Evolutionary conservation across 2,797 vertebrate genomes (phyloP), one percentile per base, ranked within the genome.

Genomic region (Distichodus sexfasciatus): DNA sequence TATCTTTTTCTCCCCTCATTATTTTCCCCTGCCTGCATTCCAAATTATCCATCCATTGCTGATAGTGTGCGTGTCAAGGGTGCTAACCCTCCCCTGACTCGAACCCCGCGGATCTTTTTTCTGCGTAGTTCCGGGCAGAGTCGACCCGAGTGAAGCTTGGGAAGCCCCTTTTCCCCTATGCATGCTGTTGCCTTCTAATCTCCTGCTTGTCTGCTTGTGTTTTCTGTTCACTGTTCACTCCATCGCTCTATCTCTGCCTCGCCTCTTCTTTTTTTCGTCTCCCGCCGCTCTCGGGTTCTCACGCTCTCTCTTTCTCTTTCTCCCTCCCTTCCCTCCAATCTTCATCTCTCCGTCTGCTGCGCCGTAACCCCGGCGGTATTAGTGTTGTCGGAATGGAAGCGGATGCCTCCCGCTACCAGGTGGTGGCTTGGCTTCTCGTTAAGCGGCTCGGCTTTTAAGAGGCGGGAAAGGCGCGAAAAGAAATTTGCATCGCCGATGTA

Each of bases 241-340:
- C n/a, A n/a, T 26, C 31, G 35, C 9, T 57, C 36, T 67, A 66
- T 66, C 47, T 72, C 29, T 40, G 59, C 80, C 78, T 84, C n/a
- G n/a, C n/a, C n/a, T 62, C 2, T 17, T 10, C 35, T 41, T 31
- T 6, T 24, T 12, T 63, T 21, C 48, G 12, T 48, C 35, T 43
- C 24, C 54, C 41, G 54, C 24, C 76, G 81, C 77, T 54, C 80
- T 79, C 19, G 24, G 26, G 28, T 28, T 47, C 11, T 15, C 17
- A 68, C 69, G 33, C 2, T 75, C 63, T 81, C 24, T 21, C 53
- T 83, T 78, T 74, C 75, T 43, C 9, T 40, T 3, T 40, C 26
- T 44, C 26, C 19, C 4, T 55, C 2, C 15, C 6, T 12, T 26
- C 40, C 19, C 33, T 28, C n/a, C 10, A 21, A 10, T 62, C 2